These are phyloP conservation scores for Apodemia duryi DNA, from an alignment of 2,888 invertebrate species.

Conservation along the genomic window DNA sequence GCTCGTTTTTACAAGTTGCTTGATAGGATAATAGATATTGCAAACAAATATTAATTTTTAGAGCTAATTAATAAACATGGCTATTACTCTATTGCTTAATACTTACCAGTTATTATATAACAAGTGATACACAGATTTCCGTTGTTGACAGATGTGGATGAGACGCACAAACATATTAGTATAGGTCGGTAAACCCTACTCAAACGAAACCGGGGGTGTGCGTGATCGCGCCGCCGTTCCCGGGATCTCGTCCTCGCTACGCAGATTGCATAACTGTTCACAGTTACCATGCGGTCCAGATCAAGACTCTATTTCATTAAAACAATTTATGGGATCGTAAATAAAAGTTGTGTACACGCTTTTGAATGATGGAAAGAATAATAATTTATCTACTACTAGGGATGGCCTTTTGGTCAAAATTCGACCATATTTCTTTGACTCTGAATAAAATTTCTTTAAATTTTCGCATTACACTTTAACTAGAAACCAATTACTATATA, in stretches of 20 bases:
- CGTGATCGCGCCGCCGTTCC: constrained; percentile 54
- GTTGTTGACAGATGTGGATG: constrained; percentile 43
- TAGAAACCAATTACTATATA: too few species aligned
- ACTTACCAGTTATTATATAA: neutral
- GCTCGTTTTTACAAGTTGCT: too few species aligned
- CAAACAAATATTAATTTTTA: too few species aligned
- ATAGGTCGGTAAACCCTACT: constrained; percentile 61
- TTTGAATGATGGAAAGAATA: neutral
- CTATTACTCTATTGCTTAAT: neutral
- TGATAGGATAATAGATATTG: too few species aligned
- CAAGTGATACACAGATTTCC: constrained; percentile 12
- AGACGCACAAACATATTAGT: constrained; percentile 67
- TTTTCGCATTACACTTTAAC: too few species aligned
- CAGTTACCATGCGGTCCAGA: constrained; percentile 28
- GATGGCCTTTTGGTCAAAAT: too few species aligned
- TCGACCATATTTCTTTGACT: too few species aligned
- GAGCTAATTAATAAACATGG: too few species aligned
- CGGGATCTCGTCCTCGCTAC: constrained; percentile 53
- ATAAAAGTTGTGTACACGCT: constrained; percentile 23
- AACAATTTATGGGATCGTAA: constrained; percentile 18
- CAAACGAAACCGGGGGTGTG: constrained; percentile 60
- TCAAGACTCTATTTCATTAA: constrained; percentile 27
- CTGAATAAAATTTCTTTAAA: too few species aligned
- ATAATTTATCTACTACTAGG: neutral
- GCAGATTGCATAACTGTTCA: constrained; percentile 40